These are phyloP conservation scores for Biston stratarius DNA, from an alignment of 2,888 invertebrate species.

Conservation along the genomic window DNA sequence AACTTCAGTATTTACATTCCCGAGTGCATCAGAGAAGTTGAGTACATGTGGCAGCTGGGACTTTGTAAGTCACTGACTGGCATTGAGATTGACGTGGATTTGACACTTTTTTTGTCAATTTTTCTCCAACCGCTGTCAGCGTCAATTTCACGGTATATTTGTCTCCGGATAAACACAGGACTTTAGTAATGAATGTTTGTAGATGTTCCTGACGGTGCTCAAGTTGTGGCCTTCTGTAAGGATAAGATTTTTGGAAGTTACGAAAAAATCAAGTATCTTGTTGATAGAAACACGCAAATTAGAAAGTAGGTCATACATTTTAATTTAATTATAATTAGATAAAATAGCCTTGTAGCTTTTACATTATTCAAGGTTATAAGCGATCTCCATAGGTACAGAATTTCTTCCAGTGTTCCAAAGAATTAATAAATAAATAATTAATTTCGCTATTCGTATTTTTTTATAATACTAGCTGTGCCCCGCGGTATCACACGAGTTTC, in stretches of 20 bases:
- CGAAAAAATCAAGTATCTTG: conserved; percentile 87
- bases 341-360: neutral
- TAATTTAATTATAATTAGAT: neutral
- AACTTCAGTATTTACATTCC: conserved; percentile 91
- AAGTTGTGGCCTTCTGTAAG: conserved; percentile 91
- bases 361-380: neutral
- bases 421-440: no score
- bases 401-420: no score
- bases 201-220: conserved; percentile 92
- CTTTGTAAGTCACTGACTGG: conserved; percentile 79
- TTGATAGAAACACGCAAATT: conserved; percentile 88
- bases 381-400: no score
- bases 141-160: no score
- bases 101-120: no score
- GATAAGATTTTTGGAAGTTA: conserved; percentile 88
- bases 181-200: conserved; percentile 24
- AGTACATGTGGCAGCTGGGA: conserved; percentile 92
- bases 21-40: conserved; percentile 92
- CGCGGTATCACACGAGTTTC: no score
- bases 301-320: conserved; percentile 62
- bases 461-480: no score
- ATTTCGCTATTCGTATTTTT: no score
- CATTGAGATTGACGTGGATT: neutral
- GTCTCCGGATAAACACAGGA: no score
- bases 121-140: no score